A percentile compares a stretch with the other conserved stretches of the same genome.
Evolutionary conservation across 2,113 vertebrate genomes (phyloP).

Genomic region (Pollimyrus isidori): DNA sequence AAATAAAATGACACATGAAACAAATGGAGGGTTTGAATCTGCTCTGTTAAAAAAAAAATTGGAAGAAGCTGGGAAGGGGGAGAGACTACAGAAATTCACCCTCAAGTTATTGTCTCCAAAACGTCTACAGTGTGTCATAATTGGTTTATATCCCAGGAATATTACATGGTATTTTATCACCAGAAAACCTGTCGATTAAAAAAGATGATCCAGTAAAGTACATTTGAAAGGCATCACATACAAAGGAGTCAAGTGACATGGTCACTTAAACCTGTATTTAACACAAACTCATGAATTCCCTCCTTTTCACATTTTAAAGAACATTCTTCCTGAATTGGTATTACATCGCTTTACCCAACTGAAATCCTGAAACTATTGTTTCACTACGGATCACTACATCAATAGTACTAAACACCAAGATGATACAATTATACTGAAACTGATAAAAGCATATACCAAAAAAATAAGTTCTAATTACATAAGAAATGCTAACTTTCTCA

Average conservation of each 20-base stretch:
- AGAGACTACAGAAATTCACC: background rate
- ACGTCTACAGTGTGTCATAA: background rate
- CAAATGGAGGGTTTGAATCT: background rate
- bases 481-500: background rate
- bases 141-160: background rate
- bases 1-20: background rate
- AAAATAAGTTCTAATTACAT: too few species aligned
- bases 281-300: background rate
- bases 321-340: background rate
- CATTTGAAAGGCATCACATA: background rate
- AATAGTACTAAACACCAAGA: background rate
- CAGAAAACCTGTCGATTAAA: background rate
- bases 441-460: background rate
- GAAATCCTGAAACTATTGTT: background rate
- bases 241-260: background rate
- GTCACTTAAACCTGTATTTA: background rate
- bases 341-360: background rate
- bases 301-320: background rate
- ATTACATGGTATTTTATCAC: background rate
- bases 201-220: background rate
- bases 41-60: too few species aligned
- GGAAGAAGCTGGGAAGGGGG: too few species aligned
- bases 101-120: background rate
- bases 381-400: background rate
- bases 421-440: background rate